Percentiles rank a stretch among this genome's conserved stretches.
Conservation (phyloP, 2,888 invertebrate genomes). For the Aleiodes alternator region DNA sequence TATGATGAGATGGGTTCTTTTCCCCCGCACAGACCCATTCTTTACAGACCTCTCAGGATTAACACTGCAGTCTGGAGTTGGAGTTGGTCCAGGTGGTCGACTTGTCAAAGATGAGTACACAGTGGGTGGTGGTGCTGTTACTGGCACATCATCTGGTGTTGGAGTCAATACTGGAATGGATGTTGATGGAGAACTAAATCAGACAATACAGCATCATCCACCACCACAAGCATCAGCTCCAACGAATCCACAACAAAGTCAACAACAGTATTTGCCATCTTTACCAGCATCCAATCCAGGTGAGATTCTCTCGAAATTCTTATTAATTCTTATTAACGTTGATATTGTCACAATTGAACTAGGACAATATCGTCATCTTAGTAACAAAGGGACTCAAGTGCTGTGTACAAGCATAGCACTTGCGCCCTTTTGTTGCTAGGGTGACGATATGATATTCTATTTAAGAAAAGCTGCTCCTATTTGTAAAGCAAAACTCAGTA, state of each 20-base stretch:
- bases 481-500: too few relatives aligned
- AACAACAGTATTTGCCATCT: conserved; percentile 69
- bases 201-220: conserved; percentile 85
- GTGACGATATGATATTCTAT: too few relatives aligned
- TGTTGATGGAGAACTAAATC: conserved; percentile 80
- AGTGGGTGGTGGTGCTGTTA: conserved; percentile 79
- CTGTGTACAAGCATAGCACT: not conserved
- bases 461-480: too few relatives aligned
- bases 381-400: too few relatives aligned
- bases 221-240: conserved; percentile 75
- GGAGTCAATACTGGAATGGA: conserved; percentile 77
- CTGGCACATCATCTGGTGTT: conserved; percentile 63
- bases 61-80: conserved; percentile 86
- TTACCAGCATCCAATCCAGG: conserved; percentile 68
- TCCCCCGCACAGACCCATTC: conserved; percentile 75
- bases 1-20: conserved; percentile 73
- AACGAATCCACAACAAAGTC: conserved; percentile 75
- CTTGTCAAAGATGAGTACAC: conserved; percentile 95
- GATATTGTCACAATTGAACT: conserved; percentile 19
- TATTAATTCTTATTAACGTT: conserved; percentile 21
- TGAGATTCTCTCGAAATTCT: too few relatives aligned
- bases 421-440: too few relatives aligned
- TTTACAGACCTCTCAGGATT: conserved; percentile 91
- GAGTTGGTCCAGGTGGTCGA: conserved; percentile 80
- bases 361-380: not conserved